Evolutionary conservation across 2,113 vertebrate genomes (phyloP).

Genomic region (Muntiacus reevesi): DNA sequence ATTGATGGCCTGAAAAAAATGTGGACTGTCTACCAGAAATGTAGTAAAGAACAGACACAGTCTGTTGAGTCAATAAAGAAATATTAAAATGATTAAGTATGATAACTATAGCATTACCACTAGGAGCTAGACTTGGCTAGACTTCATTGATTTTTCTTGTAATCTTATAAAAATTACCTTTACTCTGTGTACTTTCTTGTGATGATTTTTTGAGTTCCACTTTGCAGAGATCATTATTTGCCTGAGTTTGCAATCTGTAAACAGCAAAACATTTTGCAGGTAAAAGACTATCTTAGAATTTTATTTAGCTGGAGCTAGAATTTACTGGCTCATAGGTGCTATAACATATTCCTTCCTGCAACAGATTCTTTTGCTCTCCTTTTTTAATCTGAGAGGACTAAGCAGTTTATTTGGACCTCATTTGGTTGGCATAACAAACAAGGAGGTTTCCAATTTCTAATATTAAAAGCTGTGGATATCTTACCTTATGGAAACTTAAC

Average conservation of each 20-base stretch:
- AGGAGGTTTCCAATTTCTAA: neutral
- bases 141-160: neutral
- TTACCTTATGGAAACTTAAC: neutral
- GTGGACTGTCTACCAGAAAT: neutral
- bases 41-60: neutral
- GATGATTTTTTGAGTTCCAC: slow-evolving; percentile 3
- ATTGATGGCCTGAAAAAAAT: neutral
- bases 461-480: neutral
- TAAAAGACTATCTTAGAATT: neutral
- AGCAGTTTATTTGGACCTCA: neutral
- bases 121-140: neutral
- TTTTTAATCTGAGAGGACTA: neutral
- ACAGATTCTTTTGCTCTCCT: neutral
- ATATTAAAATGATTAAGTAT: slow-evolving; percentile 18
- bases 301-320: neutral
- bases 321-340: neutral
- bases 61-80: slow-evolving; percentile 7
- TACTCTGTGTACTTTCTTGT: neutral
- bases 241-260: neutral
- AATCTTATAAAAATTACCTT: neutral
- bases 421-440: neutral
- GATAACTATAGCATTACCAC: neutral
- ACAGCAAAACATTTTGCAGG: neutral
- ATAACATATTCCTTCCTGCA: neutral
- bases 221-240: neutral